Evolutionary conservation across 2,797 vertebrate genomes (phyloP).

Genomic region (Sebastes hubbsi): DNA sequence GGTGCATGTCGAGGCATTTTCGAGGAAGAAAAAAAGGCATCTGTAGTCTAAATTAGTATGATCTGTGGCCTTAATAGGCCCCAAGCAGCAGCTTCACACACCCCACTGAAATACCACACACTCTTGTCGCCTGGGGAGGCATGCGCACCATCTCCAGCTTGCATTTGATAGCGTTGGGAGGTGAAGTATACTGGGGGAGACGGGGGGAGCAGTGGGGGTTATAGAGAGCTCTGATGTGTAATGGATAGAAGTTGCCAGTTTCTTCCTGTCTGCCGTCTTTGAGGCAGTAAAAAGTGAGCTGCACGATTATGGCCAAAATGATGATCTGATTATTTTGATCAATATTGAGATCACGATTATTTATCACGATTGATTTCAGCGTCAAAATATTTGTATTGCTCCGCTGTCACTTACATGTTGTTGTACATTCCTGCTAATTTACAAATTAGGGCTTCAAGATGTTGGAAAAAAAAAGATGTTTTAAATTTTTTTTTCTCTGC

Average conservation of each 20-base stretch:
- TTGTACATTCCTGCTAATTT: too few relatives aligned
- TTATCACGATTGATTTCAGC: too few relatives aligned
- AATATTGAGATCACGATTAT: too few relatives aligned
- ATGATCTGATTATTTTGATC: too few relatives aligned
- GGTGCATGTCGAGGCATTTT: slow-evolving; percentile 41
- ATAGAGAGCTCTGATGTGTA: slow-evolving; percentile 6
- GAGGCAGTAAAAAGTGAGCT: neutral
- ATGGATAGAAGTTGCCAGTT: slow-evolving; percentile 13
- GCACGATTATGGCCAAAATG: too few relatives aligned
- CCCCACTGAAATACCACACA: slow-evolving; percentile 65
- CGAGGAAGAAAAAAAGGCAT: slow-evolving; percentile 28
- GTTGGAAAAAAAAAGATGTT: too few relatives aligned
- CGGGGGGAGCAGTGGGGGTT: slow-evolving; percentile 6
- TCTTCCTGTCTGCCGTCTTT: neutral
- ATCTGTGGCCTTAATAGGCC: slow-evolving; percentile 47
- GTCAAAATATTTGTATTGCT: too few relatives aligned
- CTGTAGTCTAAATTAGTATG: slow-evolving; percentile 51
- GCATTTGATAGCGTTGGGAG: slow-evolving; percentile 38
- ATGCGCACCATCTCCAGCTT: slow-evolving; percentile 41
- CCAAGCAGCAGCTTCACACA: slow-evolving; percentile 54
- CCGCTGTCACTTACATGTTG: too few relatives aligned
- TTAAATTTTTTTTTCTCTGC: too few relatives aligned
- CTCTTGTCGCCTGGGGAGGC: slow-evolving; percentile 46
- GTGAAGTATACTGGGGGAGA: neutral
- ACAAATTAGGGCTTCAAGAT: too few relatives aligned